Evolutionary conservation across 2,888 invertebrate species (phyloP).

Genomic region (Coenonympha glycerion): DNA sequence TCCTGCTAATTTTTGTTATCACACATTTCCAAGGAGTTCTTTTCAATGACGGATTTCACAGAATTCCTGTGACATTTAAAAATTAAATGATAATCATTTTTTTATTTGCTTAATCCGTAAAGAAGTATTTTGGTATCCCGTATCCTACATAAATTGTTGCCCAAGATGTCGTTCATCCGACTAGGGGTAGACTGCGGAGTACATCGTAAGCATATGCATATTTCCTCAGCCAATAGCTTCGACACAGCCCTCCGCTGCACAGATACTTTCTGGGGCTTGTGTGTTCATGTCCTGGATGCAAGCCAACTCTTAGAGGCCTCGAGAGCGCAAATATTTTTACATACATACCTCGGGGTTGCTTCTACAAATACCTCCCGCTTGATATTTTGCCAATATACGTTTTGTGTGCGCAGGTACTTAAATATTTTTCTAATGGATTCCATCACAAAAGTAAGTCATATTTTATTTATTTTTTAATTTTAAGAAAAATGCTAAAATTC

Average conservation of each 20-base stretch:
- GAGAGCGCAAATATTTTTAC: slow-evolving; percentile 11
- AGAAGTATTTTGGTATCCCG: no score
- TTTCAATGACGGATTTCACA: no score
- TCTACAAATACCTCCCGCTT: slow-evolving; percentile 8
- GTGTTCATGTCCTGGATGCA: slow-evolving; percentile 5
- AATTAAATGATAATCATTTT: no score
- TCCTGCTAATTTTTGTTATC: no score
- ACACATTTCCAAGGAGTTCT: no score
- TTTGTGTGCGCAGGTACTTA: not conserved
- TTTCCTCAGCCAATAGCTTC: not conserved
- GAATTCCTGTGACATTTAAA: no score
- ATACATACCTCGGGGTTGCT: not conserved
- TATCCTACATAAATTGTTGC: no score
- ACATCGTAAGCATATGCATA: not conserved
- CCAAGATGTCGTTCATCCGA: no score
- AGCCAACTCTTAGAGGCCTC: slow-evolving; percentile 6
- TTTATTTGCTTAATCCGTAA: no score
- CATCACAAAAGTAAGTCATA: no score
- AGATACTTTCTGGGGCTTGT: slow-evolving; percentile 4
- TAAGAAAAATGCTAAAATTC: no score
- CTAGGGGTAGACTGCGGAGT: not conserved
- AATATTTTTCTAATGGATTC: not conserved
- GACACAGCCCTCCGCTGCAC: not conserved
- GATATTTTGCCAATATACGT: slow-evolving; percentile 9
- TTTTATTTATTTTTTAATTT: no score